Evolutionary conservation across 2,113 vertebrate species (phyloP), one percentile per base, ranked within the genome.

Genomic region (Hypomesus transpacificus): DNA sequence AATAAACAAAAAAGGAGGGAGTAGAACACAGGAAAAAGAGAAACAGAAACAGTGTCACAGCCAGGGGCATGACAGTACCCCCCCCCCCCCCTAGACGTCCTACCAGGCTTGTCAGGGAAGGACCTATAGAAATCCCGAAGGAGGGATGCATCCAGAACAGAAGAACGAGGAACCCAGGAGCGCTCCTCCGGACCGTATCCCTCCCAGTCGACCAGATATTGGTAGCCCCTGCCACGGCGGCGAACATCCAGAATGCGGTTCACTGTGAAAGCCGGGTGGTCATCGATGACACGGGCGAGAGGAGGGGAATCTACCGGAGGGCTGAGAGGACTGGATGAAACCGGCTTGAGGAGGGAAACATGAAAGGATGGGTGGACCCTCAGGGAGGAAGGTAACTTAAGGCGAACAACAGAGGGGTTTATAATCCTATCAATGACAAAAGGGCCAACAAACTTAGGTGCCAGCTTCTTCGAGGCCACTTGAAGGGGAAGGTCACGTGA

Each of bases 151-250:
- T 46, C 63, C 18, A 66, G 5, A 34, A 66, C 46, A 18, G 3
- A 3, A 16, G 7, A 13, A 2, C n/a, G 9, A 0, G 63, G 11
- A 17, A 39, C 18, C 63, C 28, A 66, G 11, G 3, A 66, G 2
- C 63, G 16, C 17, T 66, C 63, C 39, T 66, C 63, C 4, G 63
- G 31, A 20, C 65, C 18, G 20, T 66, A 66, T 3, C 14, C 63
- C 18, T 46, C 31, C 63, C 63, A 66, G 34, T 52, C 65, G 14
- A 67, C 34, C 0, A 67, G 65, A 18, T 22, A 67, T 17, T 67
- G 65, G 1, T 21, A 11, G 1, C 39, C 14, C 2, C 39, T 2
- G n/a, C 65, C 39, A 4, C 46, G 5, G 8, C 13, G 14, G 4
- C 65, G 20, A 16, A 16, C 17, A 11, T 21, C 21, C 39, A 67